Evolutionary conservation across 1,140 invertebrate genomes (phyloP).

Genomic region (Dendrolimus kikuchii): DNA sequence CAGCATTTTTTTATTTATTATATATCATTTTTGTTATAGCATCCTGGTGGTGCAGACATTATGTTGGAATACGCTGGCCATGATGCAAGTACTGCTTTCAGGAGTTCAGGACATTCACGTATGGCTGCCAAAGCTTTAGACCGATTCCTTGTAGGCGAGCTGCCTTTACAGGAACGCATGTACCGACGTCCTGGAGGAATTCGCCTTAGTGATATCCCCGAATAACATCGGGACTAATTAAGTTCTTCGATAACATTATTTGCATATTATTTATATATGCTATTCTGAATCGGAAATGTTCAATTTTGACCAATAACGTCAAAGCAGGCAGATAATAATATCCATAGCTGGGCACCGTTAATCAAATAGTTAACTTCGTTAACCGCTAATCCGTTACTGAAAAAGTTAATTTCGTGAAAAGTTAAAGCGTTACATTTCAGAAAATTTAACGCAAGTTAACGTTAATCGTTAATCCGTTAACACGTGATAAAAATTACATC

Average conservation of each 20-base stretch:
- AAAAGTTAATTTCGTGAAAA: too few species aligned
- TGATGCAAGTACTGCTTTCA: conserved; percentile 89
- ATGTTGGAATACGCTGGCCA: conserved; percentile 89
- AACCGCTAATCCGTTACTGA: too few species aligned
- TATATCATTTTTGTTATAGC: conserved; percentile 64
- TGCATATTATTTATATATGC: not conserved
- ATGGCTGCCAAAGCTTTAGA: conserved; percentile 75
- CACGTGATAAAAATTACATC: too few species aligned
- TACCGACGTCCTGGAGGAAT: conserved; percentile 73
- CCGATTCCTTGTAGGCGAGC: conserved; percentile 80
- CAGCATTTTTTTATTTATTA: not conserved
- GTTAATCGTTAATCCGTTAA: too few species aligned
- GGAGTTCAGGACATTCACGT: conserved; percentile 84
- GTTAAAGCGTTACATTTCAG: too few species aligned
- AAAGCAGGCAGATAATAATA: too few species aligned
- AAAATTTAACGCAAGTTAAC: too few species aligned
- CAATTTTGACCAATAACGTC: too few species aligned
- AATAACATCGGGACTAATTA: conserved; percentile 24
- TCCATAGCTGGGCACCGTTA: too few species aligned
- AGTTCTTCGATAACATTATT: not conserved
- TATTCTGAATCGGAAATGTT: too few species aligned
- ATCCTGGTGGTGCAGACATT: conserved; percentile 90
- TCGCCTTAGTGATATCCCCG: conserved; percentile 57
- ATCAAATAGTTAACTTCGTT: too few species aligned
- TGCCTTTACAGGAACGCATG: conserved; percentile 79